phyloP scores from a whole-genome alignment of 1,140 invertebrate genomes.

The Brachystomella parvula region DNA sequence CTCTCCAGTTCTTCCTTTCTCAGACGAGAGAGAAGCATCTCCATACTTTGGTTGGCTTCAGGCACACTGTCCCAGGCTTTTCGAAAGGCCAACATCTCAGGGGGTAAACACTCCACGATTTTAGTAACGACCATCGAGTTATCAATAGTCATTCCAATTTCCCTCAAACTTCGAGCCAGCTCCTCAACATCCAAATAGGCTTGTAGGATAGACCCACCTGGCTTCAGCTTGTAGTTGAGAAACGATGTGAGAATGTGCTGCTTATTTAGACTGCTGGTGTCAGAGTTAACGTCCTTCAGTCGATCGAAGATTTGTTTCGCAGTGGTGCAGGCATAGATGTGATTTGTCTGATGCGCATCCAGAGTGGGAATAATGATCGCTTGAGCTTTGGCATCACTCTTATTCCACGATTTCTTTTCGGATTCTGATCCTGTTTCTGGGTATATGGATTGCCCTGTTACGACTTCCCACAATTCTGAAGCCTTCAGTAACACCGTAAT shows the following conservation, averaged over 20 bases:
- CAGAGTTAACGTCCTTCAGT: slow-evolving; percentile 11
- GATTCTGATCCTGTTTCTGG: not conserved
- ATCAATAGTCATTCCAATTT: slow-evolving; percentile 7
- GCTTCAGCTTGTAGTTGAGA: slow-evolving; percentile 17
- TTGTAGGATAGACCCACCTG: not conserved
- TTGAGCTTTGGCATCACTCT: slow-evolving; percentile 12
- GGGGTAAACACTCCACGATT: slow-evolving; percentile 12
- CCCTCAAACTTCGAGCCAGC: slow-evolving; percentile 15
- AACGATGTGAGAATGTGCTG: slow-evolving; percentile 16
- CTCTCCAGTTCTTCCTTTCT: slow-evolving; percentile 10
- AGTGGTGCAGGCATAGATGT: slow-evolving; percentile 10
- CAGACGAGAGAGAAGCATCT: slow-evolving; percentile 10
- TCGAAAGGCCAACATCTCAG: slow-evolving; percentile 1
- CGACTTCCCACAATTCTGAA: not conserved
- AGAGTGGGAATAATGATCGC: slow-evolving; percentile 14
- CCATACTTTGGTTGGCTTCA: slow-evolving; percentile 12
- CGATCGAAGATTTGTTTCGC: slow-evolving; percentile 18
- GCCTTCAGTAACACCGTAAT: not conserved
- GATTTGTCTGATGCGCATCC: not conserved
- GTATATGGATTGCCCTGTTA: not conserved
- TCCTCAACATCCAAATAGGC: slow-evolving; percentile 9
- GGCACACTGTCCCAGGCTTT: slow-evolving; percentile 19
- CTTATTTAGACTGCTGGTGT: slow-evolving; percentile 19
- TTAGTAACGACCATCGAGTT: slow-evolving; percentile 12
- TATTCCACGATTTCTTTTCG: slow-evolving; percentile 4